Base-by-base conservation (phyloP, 2,888 invertebrate genomes). In the Leptinotarsa juncta region DNA sequence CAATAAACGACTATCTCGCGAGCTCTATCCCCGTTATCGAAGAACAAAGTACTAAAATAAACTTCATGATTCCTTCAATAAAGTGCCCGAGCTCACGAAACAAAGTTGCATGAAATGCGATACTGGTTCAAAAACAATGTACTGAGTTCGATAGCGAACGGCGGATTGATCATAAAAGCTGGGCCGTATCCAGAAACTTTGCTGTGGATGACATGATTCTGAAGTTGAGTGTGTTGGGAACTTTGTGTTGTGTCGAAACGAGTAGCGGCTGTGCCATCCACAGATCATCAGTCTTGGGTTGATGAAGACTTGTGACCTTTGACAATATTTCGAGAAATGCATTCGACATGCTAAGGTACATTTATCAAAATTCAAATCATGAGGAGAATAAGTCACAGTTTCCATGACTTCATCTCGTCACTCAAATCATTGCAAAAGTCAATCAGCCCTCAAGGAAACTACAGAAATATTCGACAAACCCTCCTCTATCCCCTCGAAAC, bases 91-190 rank as follows among this genome's bases (percentile, higher is more conserved):
- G 26, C 62, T 62, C 62, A 62, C 42, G 42, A 12, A 62, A 62
- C 42, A 42, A 62, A 62, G 62, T 62, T 62, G 26, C 62, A 62
- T 62, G 62, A 62, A 57, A 62, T 62, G 62, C 62, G 62, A 62
- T 62, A 42, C 10, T 42, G 62, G 26, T 62, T 62, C 42, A 62
- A 62, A 42, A 62, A 62, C 62, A 42, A 62, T 62, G 42, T 32
- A 57, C 57, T 4, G 57, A 57, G 57, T 57, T 57, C 57, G 57
- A 57, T 57, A 23, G 42, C 62, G 18, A 62, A 62, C 62, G 16
- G 5, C 18, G 16, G 26, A 62, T 62, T 42, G 62, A 62, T 62
- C 62, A 62, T 42, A 16, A n/a, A 15, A 42, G 42, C 42, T 62
- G 62, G 62, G 42, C 42, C 62, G 62, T 62, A 62, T 32, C 42